phyloP scores from a whole-genome alignment of 2,797 vertebrate genomes.

The Lutra lutra region DNA sequence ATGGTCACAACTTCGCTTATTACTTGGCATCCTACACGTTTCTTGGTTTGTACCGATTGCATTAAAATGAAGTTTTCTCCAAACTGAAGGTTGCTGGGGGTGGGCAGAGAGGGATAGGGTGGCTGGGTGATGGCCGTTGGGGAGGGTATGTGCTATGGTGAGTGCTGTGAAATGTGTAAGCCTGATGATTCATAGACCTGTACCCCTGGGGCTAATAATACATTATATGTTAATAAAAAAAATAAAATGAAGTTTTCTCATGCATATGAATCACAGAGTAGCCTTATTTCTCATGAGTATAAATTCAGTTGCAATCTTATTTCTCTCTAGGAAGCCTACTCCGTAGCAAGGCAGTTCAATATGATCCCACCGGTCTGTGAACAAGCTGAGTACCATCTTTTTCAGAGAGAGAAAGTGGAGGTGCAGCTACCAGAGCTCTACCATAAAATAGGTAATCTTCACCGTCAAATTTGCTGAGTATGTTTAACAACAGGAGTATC shows the following conservation, averaged over 20 bases:
- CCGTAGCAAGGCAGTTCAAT: constrained; percentile 98
- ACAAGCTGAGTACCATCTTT: constrained; percentile 98
- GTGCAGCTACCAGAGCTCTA: constrained; percentile 98
- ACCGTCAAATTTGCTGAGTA: not conserved
- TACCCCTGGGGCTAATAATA: too few relatives aligned
- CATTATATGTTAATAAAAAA: too few relatives aligned
- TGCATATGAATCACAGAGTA: not conserved
- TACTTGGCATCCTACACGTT: not conserved
- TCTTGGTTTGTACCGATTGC: constrained; percentile 22
- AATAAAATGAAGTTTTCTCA: not conserved
- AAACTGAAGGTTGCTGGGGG: too few relatives aligned
- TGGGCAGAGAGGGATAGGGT: too few relatives aligned
- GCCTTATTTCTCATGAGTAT: not conserved
- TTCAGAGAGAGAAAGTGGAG: constrained; percentile 99
- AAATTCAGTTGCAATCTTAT: constrained; percentile 6
- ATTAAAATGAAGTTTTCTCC: not conserved
- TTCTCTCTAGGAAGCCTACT: constrained; percentile 94
- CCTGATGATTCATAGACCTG: too few relatives aligned
- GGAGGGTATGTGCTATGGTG: too few relatives aligned
- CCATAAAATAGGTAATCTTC: constrained; percentile 96
- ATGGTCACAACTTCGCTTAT: not conserved
- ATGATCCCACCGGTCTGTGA: constrained; percentile 98
- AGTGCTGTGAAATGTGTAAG: too few relatives aligned
- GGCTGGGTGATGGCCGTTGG: too few relatives aligned
- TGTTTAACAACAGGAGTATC: not conserved